A percentile compares a stretch with the other conserved stretches of the same genome.
These are phyloP conservation scores for Diogma glabrata DNA, from an alignment of 2,888 invertebrate species.

Conservation along the genomic window DNA sequence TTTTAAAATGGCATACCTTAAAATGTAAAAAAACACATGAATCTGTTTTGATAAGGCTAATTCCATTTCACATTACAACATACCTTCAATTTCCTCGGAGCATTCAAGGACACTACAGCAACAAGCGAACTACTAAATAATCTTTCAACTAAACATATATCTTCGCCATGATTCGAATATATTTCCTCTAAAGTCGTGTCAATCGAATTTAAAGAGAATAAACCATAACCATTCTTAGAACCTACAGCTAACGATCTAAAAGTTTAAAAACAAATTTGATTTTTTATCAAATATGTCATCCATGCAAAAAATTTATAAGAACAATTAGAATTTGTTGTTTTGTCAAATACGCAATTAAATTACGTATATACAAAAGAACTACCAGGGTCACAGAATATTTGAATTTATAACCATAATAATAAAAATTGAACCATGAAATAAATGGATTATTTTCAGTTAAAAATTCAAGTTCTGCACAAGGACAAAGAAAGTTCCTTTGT, in stretches of 20 bases:
- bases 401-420: too few species aligned
- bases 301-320: too few species aligned
- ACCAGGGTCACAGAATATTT: too few species aligned
- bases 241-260: slow-evolving; percentile 83
- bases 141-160: slow-evolving; percentile 86
- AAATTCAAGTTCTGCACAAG: too few species aligned
- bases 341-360: too few species aligned
- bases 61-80: neutral
- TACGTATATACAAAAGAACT: too few species aligned
- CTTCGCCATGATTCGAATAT: slow-evolving; percentile 75
- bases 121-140: slow-evolving; percentile 95
- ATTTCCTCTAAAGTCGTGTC: slow-evolving; percentile 77
- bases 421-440: too few species aligned
- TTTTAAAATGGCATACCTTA: slow-evolving; percentile 93
- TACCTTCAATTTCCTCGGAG: slow-evolving; percentile 60
- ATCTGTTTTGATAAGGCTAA: neutral
- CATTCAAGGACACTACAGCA: slow-evolving; percentile 83
- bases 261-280: neutral
- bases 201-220: slow-evolving; percentile 72
- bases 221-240: slow-evolving; percentile 77
- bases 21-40: slow-evolving; percentile 18
- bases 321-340: too few species aligned
- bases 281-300: too few species aligned
- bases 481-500: slow-evolving; percentile 9
- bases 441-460: too few species aligned